These are phyloP conservation scores for Xestoiulus laeticollis DNA, from an alignment of 2,888 invertebrate genomes.

Conservation along the genomic window DNA sequence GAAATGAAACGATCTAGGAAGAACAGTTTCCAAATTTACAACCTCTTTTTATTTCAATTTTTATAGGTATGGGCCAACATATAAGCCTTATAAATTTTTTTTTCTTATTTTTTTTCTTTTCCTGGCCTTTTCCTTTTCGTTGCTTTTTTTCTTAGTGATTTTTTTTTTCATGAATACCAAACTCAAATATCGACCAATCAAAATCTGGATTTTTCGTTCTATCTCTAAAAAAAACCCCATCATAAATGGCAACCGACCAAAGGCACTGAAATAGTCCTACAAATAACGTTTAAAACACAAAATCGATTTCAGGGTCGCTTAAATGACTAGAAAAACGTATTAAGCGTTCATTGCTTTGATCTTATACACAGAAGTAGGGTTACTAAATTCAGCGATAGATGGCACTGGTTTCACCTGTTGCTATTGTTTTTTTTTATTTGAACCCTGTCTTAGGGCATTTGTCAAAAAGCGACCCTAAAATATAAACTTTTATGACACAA, in stretches of 20 bases:
- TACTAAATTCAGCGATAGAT: neutral
- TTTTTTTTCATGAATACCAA: neutral
- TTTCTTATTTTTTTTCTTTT: neutral
- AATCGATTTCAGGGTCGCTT: neutral
- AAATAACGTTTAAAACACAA: constrained; percentile 19
- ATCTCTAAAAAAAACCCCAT: neutral
- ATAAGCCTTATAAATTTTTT: neutral
- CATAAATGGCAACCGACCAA: neutral
- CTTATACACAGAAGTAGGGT: neutral
- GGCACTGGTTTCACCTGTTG: neutral
- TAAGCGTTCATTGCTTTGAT: neutral
- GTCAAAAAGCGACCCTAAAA: too few species aligned
- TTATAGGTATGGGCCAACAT: constrained; percentile 10
- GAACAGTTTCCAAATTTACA: constrained; percentile 43
- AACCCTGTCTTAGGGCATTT: neutral
- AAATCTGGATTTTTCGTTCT: constrained; percentile 19
- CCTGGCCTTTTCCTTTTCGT: neutral
- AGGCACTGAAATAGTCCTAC: neutral
- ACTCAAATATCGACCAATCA: constrained; percentile 20
- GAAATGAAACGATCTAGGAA: constrained; percentile 35
- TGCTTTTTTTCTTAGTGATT: neutral
- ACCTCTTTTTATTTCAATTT: constrained; percentile 36
- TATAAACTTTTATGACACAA: too few species aligned
- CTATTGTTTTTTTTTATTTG: neutral
- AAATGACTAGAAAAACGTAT: neutral